phyloP scores from a whole-genome alignment of 2,797 vertebrate species.

The Characodon lateralis region DNA sequence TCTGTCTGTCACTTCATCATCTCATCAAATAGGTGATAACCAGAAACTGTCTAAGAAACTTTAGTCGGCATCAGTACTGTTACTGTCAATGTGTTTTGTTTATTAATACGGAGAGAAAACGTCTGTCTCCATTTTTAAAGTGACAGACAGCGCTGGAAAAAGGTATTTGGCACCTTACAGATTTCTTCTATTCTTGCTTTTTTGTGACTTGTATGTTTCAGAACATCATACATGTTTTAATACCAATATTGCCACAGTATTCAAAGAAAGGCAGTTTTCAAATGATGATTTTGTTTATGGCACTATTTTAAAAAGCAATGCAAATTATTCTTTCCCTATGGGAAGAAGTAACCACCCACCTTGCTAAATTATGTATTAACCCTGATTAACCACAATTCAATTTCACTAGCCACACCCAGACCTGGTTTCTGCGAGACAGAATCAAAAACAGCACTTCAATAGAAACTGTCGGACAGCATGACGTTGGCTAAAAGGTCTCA shows the following conservation, averaged over 20 bases:
- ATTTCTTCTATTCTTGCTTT: not conserved
- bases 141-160: not conserved
- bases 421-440: not conserved
- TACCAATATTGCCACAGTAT: no score
- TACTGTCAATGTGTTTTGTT: conserved; percentile 26
- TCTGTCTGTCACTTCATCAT: conserved; percentile 29
- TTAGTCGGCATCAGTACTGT: conserved; percentile 28
- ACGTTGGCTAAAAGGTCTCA: not conserved
- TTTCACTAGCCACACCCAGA: not conserved
- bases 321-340: not conserved
- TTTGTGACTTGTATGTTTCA: no score
- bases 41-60: conserved; percentile 28
- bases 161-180: not conserved
- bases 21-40: conserved; percentile 30
- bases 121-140: conserved; percentile 18
- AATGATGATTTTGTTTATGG: not conserved
- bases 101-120: conserved; percentile 26
- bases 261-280: no score
- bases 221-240: no score
- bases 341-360: not conserved
- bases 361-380: not conserved
- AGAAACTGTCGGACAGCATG: not conserved
- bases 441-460: not conserved
- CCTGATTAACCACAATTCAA: not conserved
- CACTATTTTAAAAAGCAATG: not conserved